phyloP scores from a whole-genome alignment of 1,140 invertebrate species.

The Neodiprion fabricii region DNA sequence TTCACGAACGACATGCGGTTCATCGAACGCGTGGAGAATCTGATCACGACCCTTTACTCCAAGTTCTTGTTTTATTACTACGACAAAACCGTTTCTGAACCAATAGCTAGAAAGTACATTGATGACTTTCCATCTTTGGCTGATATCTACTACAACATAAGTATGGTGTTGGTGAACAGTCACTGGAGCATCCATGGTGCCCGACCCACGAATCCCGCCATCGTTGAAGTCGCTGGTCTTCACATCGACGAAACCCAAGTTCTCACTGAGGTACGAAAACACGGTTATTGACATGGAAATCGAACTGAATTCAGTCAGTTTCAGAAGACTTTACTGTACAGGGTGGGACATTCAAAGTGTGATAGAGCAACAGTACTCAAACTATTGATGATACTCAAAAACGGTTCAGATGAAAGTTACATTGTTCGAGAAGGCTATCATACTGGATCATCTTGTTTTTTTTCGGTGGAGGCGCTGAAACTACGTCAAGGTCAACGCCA shows the following conservation, averaged over 20 bases:
- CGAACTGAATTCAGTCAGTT: neutral
- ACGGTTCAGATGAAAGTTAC: too few species aligned
- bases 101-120: conserved; percentile 56
- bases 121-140: conserved; percentile 65
- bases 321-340: neutral
- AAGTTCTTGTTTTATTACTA: neutral
- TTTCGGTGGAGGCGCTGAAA: neutral
- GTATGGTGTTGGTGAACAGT: conserved; percentile 54
- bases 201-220: conserved; percentile 46
- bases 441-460: neutral
- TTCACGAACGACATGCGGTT: conserved; percentile 35
- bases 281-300: neutral
- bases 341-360: too few species aligned
- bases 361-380: too few species aligned
- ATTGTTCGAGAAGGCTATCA: neutral
- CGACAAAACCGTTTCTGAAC: neutral
- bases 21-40: conserved; percentile 40
- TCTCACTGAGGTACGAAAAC: neutral
- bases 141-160: conserved; percentile 58
- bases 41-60: conserved; percentile 18
- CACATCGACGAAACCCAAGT: conserved; percentile 43
- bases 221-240: conserved; percentile 58
- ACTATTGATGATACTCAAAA: too few species aligned
- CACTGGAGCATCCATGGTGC: conserved; percentile 51
- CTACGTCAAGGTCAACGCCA: too few species aligned